phyloP scores from a whole-genome alignment of 1,140 invertebrate genomes.

The Formica exsecta region DNA sequence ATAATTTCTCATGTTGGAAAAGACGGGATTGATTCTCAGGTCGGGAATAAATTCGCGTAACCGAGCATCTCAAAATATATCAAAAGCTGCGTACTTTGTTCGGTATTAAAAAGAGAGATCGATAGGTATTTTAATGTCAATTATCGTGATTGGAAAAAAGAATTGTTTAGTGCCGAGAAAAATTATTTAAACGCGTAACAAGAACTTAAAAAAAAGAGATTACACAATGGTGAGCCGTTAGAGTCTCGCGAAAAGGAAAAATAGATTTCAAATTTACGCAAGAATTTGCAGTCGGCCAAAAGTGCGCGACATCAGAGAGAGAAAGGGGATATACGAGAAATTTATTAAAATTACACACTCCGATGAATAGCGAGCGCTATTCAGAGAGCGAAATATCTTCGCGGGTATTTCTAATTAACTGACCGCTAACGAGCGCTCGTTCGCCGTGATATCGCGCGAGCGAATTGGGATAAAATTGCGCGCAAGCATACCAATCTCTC shows the following conservation, averaged over 20 bases:
- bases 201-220: no score
- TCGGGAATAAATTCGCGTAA: background rate
- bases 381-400: slow-evolving; percentile 28
- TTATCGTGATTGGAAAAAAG: background rate
- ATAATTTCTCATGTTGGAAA: slow-evolving; percentile 4
- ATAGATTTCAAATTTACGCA: background rate
- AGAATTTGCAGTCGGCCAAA: background rate
- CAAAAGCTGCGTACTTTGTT: background rate
- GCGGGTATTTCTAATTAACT: slow-evolving; percentile 59
- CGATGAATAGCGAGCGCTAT: background rate
- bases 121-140: background rate
- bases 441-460: slow-evolving; percentile 23
- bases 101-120: background rate
- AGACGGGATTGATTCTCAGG: background rate
- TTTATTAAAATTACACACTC: slow-evolving; percentile 49
- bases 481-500: slow-evolving; percentile 6
- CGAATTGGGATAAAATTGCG: slow-evolving; percentile 48
- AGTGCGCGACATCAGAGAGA: background rate
- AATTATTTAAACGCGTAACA: no score
- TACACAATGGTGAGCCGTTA: no score
- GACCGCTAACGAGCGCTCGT: slow-evolving; percentile 21
- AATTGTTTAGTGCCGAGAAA: no score
- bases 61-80: background rate
- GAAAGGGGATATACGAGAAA: background rate
- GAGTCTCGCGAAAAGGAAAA: background rate